phyloP scores from a whole-genome alignment of 2,113 vertebrate genomes.

The Pedetes capensis region DNA sequence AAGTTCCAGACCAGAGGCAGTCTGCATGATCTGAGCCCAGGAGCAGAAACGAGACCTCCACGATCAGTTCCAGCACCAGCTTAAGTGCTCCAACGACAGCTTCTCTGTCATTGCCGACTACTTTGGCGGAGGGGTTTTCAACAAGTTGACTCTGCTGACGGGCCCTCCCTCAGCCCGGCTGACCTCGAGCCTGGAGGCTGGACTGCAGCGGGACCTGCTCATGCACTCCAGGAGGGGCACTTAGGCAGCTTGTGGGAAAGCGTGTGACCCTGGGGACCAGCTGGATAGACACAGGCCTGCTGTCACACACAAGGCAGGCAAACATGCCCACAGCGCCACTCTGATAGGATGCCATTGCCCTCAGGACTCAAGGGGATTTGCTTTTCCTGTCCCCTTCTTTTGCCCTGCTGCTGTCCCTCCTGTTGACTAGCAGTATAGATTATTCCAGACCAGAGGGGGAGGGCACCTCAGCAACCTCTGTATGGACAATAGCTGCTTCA shows the following conservation, averaged over 20 bases:
- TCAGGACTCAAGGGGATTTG: background rate
- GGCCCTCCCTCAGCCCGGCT: conserved; percentile 88
- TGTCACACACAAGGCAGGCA: background rate
- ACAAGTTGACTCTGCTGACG: conserved; percentile 96
- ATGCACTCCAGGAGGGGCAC: conserved; percentile 90
- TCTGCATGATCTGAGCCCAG: conserved; percentile 97
- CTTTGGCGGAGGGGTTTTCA: conserved; percentile 96
- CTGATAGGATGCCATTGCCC: background rate
- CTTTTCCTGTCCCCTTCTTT: background rate
- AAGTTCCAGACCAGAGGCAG: too few relatives aligned
- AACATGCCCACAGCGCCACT: background rate
- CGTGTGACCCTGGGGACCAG: background rate
- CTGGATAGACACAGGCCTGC: too few relatives aligned
- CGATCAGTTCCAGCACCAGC: conserved; percentile 96
- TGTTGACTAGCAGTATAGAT: conserved; percentile 23
- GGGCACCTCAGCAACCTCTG: conserved; percentile 48
- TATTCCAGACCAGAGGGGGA: conserved; percentile 30
- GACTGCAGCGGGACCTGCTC: conserved; percentile 92
- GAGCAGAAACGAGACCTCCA: conserved; percentile 97
- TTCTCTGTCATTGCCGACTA: conserved; percentile 98
- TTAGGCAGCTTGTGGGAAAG: conserved; percentile 58
- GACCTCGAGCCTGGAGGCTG: conserved; percentile 84
- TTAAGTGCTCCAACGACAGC: conserved; percentile 93
- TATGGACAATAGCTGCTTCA: conserved; percentile 68
- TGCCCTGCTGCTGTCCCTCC: background rate